Conservation (phyloP, 2,797 vertebrate genomes). For the Erpetoichthys calabaricus region DNA sequence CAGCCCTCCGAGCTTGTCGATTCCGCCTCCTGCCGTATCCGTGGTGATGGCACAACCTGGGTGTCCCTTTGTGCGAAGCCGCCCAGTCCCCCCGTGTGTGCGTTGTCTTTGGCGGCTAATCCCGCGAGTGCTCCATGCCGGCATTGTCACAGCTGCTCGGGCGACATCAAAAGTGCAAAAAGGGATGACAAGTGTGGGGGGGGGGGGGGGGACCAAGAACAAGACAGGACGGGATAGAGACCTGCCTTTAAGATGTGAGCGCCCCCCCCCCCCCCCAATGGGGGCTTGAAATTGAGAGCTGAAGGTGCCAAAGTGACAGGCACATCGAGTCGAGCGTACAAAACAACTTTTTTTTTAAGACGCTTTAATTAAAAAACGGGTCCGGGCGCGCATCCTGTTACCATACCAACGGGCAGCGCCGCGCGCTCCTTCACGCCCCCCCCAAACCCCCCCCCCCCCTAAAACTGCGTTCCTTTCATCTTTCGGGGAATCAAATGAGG, state of each 20-base stretch:
- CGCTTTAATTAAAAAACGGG: slow-evolving; percentile 48
- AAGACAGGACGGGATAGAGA: slow-evolving; percentile 13
- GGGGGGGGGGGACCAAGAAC: slow-evolving; percentile 4
- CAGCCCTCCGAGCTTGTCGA: slow-evolving; percentile 28
- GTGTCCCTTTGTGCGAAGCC: slow-evolving; percentile 46
- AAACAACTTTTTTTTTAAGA: slow-evolving; percentile 39
- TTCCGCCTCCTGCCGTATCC: slow-evolving; percentile 33
- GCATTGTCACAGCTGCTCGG: slow-evolving; percentile 42
- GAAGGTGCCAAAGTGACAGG: neutral
- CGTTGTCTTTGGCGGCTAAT: slow-evolving; percentile 34
- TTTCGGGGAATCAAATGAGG: neutral
- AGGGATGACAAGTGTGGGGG: slow-evolving; percentile 14
- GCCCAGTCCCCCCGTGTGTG: slow-evolving; percentile 23
- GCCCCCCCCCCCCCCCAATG: slow-evolving; percentile 17
- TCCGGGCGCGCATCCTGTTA: slow-evolving; percentile 49
- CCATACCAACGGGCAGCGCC: slow-evolving; percentile 47
- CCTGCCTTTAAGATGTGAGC: slow-evolving; percentile 22
- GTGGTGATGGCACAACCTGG: slow-evolving; percentile 48
- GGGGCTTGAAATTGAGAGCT: slow-evolving; percentile 1
- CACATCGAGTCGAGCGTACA: slow-evolving; percentile 28
- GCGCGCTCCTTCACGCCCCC: slow-evolving; percentile 53
- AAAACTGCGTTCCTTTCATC: slow-evolving; percentile 1
- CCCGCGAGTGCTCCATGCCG: slow-evolving; percentile 37
- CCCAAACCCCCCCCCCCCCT: no score
- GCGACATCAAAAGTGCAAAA: slow-evolving; percentile 21